phyloP scores from a whole-genome alignment of 2,888 invertebrate genomes.

The Leptopterna dolabrata region DNA sequence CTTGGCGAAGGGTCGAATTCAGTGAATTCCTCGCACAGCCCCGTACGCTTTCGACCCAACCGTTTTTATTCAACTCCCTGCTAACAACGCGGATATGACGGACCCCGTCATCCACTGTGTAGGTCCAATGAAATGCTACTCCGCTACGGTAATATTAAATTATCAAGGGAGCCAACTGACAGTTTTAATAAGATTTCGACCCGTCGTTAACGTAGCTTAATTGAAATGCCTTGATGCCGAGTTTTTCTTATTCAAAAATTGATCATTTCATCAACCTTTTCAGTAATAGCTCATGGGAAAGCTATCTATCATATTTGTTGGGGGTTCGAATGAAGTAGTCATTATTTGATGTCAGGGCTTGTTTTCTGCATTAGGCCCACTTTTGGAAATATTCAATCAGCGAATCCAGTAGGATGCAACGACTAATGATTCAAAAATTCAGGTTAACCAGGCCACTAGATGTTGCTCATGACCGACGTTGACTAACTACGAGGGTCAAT shows the following conservation, averaged over 20 bases:
- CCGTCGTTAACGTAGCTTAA: not conserved
- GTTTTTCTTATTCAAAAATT: not conserved
- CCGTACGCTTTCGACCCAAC: not conserved
- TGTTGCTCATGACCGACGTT: no score
- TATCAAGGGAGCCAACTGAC: not conserved
- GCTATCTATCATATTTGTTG: no score
- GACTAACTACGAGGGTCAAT: no score
- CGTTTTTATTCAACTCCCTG: not conserved
- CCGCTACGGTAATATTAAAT: constrained; percentile 30
- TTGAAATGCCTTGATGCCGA: not conserved
- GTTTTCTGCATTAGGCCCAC: no score
- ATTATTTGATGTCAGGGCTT: no score
- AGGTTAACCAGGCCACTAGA: no score
- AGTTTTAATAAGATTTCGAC: not conserved
- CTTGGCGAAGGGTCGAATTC: not conserved
- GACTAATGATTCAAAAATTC: no score
- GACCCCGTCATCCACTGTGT: not conserved
- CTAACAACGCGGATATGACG: not conserved
- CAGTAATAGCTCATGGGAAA: not conserved
- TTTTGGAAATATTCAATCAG: no score
- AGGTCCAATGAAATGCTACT: constrained; percentile 14
- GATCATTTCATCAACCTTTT: not conserved
- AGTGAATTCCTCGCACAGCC: not conserved
- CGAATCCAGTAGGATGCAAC: no score
- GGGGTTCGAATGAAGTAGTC: no score